Conservation (phyloP, 2,113 vertebrate genomes). For the Tympanuchus pallidicinctus region DNA sequence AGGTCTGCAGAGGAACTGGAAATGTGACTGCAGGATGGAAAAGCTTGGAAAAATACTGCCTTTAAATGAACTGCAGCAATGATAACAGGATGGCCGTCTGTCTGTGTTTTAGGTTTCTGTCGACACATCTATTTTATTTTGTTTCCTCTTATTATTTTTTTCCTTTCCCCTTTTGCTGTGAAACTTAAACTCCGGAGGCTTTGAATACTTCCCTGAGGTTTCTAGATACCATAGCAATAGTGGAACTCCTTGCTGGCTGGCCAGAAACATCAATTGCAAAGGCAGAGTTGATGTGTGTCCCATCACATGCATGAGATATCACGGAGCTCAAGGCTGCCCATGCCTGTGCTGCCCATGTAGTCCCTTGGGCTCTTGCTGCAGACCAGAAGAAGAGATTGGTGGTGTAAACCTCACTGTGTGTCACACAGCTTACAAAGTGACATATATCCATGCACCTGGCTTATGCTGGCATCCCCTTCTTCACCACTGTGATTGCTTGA, state of each 20-base stretch:
- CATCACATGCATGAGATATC: background rate
- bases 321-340: background rate
- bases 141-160: background rate
- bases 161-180: background rate
- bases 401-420: background rate
- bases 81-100: background rate
- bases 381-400: background rate
- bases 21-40: constrained; percentile 29
- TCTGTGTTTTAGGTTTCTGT: background rate
- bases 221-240: background rate
- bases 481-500: background rate
- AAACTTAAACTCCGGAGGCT: background rate
- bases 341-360: background rate
- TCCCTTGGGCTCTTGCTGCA: background rate
- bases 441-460: background rate
- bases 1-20: constrained; percentile 39
- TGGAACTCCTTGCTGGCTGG: background rate
- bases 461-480: background rate
- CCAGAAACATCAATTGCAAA: background rate
- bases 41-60: background rate
- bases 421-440: background rate
- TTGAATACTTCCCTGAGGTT: background rate
- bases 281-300: background rate
- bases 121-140: background rate
- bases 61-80: background rate